Evolutionary conservation across 2,113 vertebrate genomes (phyloP).

Genomic region (Mesoclemmys tuberculata): DNA sequence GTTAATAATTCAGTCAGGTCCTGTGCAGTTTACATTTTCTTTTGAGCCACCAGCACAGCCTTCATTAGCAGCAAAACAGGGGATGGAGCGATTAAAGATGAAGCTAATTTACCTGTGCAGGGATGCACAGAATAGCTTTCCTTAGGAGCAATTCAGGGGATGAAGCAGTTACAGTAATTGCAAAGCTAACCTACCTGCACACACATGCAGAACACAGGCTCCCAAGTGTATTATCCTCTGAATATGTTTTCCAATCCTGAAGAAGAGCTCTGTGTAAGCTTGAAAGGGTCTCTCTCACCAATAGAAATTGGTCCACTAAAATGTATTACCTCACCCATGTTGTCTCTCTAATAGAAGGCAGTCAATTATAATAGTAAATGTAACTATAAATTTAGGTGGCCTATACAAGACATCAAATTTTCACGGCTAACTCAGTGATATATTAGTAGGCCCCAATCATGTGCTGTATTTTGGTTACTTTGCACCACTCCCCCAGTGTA

Average conservation of each 20-base stretch:
- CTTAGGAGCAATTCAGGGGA: background rate
- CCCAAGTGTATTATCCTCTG: background rate
- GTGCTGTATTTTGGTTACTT: background rate
- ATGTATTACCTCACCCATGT: background rate
- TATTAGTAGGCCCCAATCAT: background rate
- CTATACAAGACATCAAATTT: background rate
- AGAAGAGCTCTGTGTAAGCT: background rate
- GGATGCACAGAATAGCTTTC: background rate
- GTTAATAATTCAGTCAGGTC: background rate
- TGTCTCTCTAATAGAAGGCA: background rate
- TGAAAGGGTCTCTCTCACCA: background rate
- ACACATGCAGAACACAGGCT: background rate
- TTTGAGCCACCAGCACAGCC: background rate
- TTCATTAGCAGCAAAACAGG: background rate
- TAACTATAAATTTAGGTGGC: background rate
- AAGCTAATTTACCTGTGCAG: slow-evolving; percentile 15
- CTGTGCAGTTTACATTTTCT: accelerated
- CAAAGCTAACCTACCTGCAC: background rate
- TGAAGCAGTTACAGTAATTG: accelerated
- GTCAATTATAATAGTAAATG: background rate
- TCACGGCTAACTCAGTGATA: background rate
- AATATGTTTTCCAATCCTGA: background rate
- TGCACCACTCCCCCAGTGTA: background rate
- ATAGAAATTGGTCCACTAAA: background rate
- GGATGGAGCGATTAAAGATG: background rate